A percentile compares a stretch with the other conserved stretches of the same genome.
Conservation (phyloP, 1,140 invertebrate genomes). For the Nasonia giraulti region DNA sequence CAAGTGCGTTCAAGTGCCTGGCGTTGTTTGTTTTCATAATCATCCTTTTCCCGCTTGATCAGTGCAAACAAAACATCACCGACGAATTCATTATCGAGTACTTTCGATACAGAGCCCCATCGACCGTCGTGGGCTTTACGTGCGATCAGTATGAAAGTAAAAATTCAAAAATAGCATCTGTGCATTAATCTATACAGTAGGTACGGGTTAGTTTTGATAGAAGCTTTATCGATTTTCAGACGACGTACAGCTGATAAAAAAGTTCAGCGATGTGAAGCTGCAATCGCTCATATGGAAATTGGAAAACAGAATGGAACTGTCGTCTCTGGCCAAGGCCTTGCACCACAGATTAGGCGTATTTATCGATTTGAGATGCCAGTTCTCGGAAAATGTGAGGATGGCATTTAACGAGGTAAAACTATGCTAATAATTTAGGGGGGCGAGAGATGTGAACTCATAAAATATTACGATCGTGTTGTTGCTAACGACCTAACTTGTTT, state of each 20-base stretch:
- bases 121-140: slow-evolving; percentile 18
- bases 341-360: slow-evolving; percentile 31
- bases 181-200: background rate
- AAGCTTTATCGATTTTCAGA: background rate
- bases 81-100: slow-evolving; percentile 35
- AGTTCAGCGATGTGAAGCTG: background rate
- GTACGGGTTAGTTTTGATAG: background rate
- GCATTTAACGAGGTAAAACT: slow-evolving; percentile 35
- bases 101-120: slow-evolving; percentile 18
- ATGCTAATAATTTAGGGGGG: background rate
- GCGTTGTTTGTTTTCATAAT: background rate
- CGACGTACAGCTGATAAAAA: slow-evolving; percentile 9
- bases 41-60: background rate
- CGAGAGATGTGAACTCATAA: background rate
- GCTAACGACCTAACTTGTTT: background rate
- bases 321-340: background rate
- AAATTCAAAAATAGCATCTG: background rate
- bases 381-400: slow-evolving; percentile 12
- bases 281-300: slow-evolving; percentile 7
- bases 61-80: slow-evolving; percentile 7
- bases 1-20: background rate
- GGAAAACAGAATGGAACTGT: background rate
- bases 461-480: background rate
- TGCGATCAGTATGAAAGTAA: slow-evolving; percentile 33
- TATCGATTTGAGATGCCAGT: slow-evolving; percentile 42